These are phyloP conservation scores for Neoseiulus cucumeris DNA, from an alignment of 1,140 invertebrate species.

Conservation along the genomic window DNA sequence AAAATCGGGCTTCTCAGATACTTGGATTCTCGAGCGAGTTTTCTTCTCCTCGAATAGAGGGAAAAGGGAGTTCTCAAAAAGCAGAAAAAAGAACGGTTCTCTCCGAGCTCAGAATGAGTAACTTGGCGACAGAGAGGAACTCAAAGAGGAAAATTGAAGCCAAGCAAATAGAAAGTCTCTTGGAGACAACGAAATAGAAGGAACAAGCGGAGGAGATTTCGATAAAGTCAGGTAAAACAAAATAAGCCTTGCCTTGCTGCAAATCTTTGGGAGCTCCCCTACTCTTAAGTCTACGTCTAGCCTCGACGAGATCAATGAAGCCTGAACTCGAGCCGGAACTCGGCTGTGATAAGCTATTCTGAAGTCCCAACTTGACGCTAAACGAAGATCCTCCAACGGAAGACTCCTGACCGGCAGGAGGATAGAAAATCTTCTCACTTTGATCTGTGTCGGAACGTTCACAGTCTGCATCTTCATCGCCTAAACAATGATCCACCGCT, in stretches of 20 bases:
- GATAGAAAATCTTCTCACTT: constrained; percentile 18
- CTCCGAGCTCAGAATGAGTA: no score
- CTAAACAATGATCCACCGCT: constrained; percentile 23
- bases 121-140: no score
- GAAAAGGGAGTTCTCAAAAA: no score
- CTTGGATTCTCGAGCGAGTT: no score
- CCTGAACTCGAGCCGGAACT: constrained; percentile 2
- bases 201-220: no score
- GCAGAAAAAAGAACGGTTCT: no score
- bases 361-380: constrained; percentile 17
- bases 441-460: constrained; percentile 19
- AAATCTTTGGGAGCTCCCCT: not conserved
- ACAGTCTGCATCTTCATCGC: constrained; percentile 59
- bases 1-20: no score
- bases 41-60: no score
- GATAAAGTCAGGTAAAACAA: no score
- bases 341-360: constrained; percentile 11
- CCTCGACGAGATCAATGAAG: not conserved
- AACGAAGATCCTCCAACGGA: constrained; percentile 12
- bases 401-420: constrained; percentile 16
- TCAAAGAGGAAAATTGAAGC: no score
- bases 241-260: not conserved
- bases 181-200: no score
- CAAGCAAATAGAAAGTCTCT: no score
- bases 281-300: not conserved